These are phyloP conservation scores for Syngnathus scovelli DNA, from an alignment of 2,113 vertebrate genomes.

Conservation along the genomic window DNA sequence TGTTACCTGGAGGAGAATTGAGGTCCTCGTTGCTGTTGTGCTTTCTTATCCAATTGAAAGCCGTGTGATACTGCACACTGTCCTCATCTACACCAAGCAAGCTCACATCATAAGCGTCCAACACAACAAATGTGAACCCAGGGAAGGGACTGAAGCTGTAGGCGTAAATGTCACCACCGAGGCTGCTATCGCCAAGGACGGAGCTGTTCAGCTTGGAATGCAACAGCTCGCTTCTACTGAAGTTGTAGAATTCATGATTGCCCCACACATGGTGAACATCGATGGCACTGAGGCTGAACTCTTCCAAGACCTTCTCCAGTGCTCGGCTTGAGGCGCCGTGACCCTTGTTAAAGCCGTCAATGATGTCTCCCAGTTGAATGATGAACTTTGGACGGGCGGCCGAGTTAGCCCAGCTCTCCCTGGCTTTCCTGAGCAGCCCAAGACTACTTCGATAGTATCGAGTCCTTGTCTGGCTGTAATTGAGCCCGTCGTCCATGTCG, in stretches of 20 bases:
- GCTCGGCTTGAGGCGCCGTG: conserved; percentile 66
- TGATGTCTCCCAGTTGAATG: conserved; percentile 89
- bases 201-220: conserved; percentile 73
- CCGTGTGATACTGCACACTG: conserved; percentile 63
- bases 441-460: conserved; percentile 84
- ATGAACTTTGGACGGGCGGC: conserved; percentile 67
- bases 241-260: conserved; percentile 96
- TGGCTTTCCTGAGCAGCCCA: conserved; percentile 68
- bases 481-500: conserved; percentile 79
- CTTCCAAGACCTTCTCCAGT: conserved; percentile 69
- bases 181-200: conserved; percentile 5
- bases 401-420: conserved; percentile 69
- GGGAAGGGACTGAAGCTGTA: conserved; percentile 80
- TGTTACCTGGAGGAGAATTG: conserved; percentile 81
- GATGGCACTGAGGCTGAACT: conserved; percentile 58
- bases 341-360: conserved; percentile 82
- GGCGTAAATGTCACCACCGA: conserved; percentile 66
- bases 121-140: conserved; percentile 77
- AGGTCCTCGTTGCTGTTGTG: conserved; percentile 82
- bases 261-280: conserved; percentile 88
- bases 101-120: conserved; percentile 87
- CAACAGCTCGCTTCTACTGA: conserved; percentile 73
- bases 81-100: conserved; percentile 75
- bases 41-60: conserved; percentile 70
- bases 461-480: conserved; percentile 63